These are phyloP conservation scores for Lasioglossum oenotherae DNA, from an alignment of 2,888 invertebrate species.

Conservation along the genomic window DNA sequence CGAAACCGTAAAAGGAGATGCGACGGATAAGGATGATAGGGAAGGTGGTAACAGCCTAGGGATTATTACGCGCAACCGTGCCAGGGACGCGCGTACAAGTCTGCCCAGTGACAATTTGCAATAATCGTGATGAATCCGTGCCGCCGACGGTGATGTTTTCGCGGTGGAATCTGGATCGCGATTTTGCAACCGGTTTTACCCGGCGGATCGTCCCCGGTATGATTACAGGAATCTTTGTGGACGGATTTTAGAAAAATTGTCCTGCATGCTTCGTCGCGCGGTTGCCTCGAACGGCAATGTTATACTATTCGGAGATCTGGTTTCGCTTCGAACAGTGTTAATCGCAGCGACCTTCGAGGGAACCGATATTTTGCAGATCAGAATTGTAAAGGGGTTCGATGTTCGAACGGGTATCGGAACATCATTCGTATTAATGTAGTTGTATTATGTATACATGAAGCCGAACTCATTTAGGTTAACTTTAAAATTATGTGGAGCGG, in stretches of 20 bases:
- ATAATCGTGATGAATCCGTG: slow-evolving; percentile 39
- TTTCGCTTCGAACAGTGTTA: neutral
- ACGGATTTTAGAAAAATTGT: neutral
- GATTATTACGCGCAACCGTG: slow-evolving; percentile 53
- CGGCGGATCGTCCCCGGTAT: neutral
- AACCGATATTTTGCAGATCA: neutral
- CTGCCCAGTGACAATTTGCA: slow-evolving; percentile 45
- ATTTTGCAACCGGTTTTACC: slow-evolving; percentile 30
- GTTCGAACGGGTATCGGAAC: neutral
- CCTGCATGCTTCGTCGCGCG: neutral
- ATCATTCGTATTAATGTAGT: too few species aligned
- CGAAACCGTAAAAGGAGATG: slow-evolving; percentile 40
- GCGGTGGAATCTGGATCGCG: slow-evolving; percentile 8
- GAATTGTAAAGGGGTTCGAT: neutral
- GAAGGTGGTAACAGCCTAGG: slow-evolving; percentile 26
- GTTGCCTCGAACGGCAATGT: neutral
- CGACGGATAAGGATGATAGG: slow-evolving; percentile 1
- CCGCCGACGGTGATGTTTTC: slow-evolving; percentile 22
- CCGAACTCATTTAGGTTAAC: too few species aligned
- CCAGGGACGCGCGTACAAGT: slow-evolving; percentile 58
- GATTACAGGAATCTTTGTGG: neutral
- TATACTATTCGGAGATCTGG: neutral
- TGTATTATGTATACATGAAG: neutral
- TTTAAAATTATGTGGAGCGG: too few species aligned
- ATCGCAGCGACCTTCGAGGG: neutral